Conservation (phyloP, 1,140 invertebrate species). For the Pseudoatta argentina region DNA sequence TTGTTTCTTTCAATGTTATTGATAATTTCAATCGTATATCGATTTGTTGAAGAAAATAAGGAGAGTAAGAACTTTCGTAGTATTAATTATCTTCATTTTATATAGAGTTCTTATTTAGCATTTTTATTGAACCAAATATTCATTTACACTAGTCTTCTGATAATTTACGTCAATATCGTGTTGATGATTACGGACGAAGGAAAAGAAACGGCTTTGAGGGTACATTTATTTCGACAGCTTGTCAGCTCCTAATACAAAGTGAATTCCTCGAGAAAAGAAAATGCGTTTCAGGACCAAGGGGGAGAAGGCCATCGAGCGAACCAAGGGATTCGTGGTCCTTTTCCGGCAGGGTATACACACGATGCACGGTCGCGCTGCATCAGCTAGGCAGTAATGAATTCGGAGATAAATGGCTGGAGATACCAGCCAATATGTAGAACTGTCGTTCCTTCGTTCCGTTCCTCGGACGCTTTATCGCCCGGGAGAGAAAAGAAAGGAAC, state of each 20-base stretch:
- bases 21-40: not conserved
- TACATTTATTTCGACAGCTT: constrained; percentile 69
- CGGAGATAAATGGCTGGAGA: constrained; percentile 80
- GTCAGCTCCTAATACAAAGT: constrained; percentile 70
- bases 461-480: constrained; percentile 65
- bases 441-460: constrained; percentile 62
- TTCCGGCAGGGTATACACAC: constrained; percentile 46
- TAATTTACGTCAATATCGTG: constrained; percentile 10
- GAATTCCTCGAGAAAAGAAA: constrained; percentile 73
- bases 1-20: not conserved
- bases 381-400: constrained; percentile 78
- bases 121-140: not conserved
- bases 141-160: not conserved
- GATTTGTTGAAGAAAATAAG: not conserved
- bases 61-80: not conserved
- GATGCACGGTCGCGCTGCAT: constrained; percentile 70
- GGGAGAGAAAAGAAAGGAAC: constrained; percentile 24
- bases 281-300: constrained; percentile 16
- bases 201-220: constrained; percentile 64
- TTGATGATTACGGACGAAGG: constrained; percentile 35
- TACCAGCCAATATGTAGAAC: constrained; percentile 78
- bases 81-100: constrained; percentile 3
- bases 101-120: not conserved
- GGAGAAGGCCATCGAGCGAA: constrained; percentile 49
- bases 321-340: constrained; percentile 59